Conservation (phyloP, 2,888 invertebrate genomes). For the Scaptomyza tumidula region DNA sequence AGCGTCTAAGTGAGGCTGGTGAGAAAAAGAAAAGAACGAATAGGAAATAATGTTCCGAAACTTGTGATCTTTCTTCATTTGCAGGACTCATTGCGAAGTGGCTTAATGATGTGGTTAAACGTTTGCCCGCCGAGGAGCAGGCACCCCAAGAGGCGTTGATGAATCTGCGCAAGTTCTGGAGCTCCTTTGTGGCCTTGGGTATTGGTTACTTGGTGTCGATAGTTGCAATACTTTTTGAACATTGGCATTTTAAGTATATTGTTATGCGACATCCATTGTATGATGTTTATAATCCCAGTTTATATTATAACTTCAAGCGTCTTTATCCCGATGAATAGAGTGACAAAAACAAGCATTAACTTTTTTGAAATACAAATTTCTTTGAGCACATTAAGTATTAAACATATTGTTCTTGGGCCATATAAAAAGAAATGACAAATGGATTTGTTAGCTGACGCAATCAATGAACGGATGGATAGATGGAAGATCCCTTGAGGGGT, state of each 20-base stretch:
- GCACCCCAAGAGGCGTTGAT: conserved; percentile 90
- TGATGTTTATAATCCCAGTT: conserved; percentile 86
- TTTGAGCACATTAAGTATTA: neutral
- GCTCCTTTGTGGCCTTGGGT: conserved; percentile 89
- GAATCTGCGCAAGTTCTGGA: conserved; percentile 91
- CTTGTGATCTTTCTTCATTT: neutral
- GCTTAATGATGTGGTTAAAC: conserved; percentile 90
- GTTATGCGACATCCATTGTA: conserved; percentile 89
- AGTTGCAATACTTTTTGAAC: conserved; percentile 87
- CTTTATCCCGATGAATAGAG: conserved; percentile 56
- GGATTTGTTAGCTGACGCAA: conserved; percentile 37
- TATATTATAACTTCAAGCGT: conserved; percentile 81
- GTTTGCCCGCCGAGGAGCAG: conserved; percentile 86
- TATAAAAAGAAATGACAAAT: conserved; percentile 28
- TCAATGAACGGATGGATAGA: neutral
- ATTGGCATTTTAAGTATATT: conserved; percentile 88
- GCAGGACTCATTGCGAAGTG: conserved; percentile 91
- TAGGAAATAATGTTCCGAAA: neutral
- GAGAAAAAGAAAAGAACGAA: neutral
- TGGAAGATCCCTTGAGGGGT: neutral
- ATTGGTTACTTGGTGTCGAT: conserved; percentile 88
- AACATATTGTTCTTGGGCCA: conserved; percentile 8
- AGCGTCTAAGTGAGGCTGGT: conserved; percentile 90
- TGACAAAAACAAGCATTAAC: neutral
- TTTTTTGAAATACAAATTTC: too few relatives aligned